Percentiles rank a stretch among this genome's conserved stretches.
Conservation (phyloP, 2,797 vertebrate species). For the Molossus alvarezi region DNA sequence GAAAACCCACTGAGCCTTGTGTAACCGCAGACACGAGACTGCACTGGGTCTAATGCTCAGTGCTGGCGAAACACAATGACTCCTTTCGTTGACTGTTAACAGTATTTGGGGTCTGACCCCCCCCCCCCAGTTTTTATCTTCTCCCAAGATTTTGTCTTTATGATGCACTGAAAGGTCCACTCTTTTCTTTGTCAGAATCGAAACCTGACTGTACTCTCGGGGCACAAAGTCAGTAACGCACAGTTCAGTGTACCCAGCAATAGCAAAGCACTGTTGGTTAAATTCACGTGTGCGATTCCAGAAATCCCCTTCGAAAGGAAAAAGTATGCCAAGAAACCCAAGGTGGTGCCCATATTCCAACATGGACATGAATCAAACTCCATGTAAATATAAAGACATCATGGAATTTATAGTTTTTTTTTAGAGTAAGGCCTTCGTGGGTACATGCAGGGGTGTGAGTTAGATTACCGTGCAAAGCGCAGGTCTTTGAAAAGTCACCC, state of each 20-base stretch:
- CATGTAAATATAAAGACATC: not conserved
- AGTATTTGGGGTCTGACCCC: not conserved
- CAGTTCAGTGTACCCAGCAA: not conserved
- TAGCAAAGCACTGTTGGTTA: not conserved
- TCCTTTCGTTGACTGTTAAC: slow-evolving; percentile 11
- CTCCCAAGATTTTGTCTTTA: slow-evolving; percentile 16
- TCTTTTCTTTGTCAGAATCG: not conserved
- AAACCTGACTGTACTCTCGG: not conserved
- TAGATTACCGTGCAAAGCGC: not conserved
- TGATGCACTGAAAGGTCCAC: not conserved
- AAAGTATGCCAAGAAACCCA: not conserved
- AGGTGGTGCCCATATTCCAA: not conserved
- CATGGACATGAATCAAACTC: not conserved
- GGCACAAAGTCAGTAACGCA: not conserved
- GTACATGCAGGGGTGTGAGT: not conserved
- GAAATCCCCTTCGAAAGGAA: not conserved
- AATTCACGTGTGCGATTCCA: not conserved
- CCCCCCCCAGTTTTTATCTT: not conserved
- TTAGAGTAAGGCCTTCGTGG: not conserved
- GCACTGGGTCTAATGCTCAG: not conserved
- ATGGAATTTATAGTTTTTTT: not conserved
- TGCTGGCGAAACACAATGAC: not conserved
- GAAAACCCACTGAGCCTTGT: not conserved
- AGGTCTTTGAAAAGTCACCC: not conserved
- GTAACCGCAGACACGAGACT: not conserved